Conservation (phyloP, 2,113 vertebrate genomes). For the Acrocephalus arundinaceus region DNA sequence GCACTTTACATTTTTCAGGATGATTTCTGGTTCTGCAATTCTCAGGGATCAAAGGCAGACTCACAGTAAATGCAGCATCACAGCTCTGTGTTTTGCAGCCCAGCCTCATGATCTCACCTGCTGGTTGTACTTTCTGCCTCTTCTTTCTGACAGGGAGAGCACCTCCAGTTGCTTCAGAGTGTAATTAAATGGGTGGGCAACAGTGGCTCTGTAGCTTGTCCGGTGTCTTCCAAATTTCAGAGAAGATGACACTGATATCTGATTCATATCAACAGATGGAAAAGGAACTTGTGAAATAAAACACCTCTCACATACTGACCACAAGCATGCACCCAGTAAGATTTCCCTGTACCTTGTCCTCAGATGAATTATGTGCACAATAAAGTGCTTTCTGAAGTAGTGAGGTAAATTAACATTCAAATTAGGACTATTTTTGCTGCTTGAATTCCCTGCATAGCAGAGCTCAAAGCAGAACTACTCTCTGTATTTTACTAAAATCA, state of each 20-base stretch:
- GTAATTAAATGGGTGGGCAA: conserved; percentile 76
- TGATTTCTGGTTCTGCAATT: not conserved
- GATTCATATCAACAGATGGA: not conserved
- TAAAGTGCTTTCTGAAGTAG: not conserved
- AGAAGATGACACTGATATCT: conserved; percentile 71
- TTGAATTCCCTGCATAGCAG: not conserved
- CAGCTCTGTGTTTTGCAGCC: not conserved
- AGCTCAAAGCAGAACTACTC: not conserved
- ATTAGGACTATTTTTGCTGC: not conserved
- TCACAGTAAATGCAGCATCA: not conserved
- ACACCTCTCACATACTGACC: not conserved
- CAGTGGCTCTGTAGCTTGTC: conserved; percentile 56
- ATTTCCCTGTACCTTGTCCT: not conserved
- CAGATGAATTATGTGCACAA: not conserved
- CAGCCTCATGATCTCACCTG: conserved; percentile 65
- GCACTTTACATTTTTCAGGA: not conserved
- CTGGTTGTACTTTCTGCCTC: conserved; percentile 59
- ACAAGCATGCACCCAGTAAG: not conserved
- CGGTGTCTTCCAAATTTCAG: conserved; percentile 65
- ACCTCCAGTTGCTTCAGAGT: conserved; percentile 70
- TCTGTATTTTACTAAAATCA: not conserved
- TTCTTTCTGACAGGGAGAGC: conserved; percentile 56
- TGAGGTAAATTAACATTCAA: not conserved
- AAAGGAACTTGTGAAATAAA: not conserved
- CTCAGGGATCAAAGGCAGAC: not conserved